These are phyloP conservation scores for Phortica magna DNA, from an alignment of 2,888 invertebrate genomes.

Conservation along the genomic window DNA sequence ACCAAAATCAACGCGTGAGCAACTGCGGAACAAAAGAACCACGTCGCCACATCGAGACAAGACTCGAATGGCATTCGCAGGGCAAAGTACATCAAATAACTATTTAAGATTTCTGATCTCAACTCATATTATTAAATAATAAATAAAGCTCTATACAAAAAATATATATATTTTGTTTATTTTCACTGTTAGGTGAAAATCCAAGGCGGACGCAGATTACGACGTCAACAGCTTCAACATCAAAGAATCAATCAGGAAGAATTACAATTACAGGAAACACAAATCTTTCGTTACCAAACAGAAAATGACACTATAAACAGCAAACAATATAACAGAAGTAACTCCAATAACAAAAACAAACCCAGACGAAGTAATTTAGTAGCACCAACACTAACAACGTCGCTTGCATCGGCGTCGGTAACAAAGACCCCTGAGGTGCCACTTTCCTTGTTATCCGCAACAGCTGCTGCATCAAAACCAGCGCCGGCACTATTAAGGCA, in stretches of 20 bases:
- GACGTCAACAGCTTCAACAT: slow-evolving; percentile 51
- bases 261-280: slow-evolving; percentile 28
- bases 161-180: background rate
- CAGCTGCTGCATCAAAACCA: slow-evolving; percentile 44
- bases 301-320: slow-evolving; percentile 33
- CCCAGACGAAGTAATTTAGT: slow-evolving; percentile 38
- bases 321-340: slow-evolving; percentile 50
- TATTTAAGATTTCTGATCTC: slow-evolving; percentile 34
- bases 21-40: slow-evolving; percentile 81
- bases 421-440: slow-evolving; percentile 19
- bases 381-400: slow-evolving; percentile 39
- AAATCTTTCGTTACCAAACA: slow-evolving; percentile 23
- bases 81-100: slow-evolving; percentile 69
- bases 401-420: slow-evolving; percentile 15
- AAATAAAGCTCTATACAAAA: slow-evolving; percentile 51
- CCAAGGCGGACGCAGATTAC: slow-evolving; percentile 77
- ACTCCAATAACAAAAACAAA: slow-evolving; percentile 80
- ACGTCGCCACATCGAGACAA: slow-evolving; percentile 79
- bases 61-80: slow-evolving; percentile 82
- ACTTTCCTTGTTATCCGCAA: slow-evolving; percentile 30
- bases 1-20: slow-evolving; percentile 66
- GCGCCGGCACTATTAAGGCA: slow-evolving; percentile 19
- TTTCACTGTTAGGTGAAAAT: slow-evolving; percentile 73
- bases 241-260: slow-evolving; percentile 21
- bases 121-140: slow-evolving; percentile 51